Conservation (phyloP, 2,113 vertebrate genomes). For the Pithys albifrons region DNA sequence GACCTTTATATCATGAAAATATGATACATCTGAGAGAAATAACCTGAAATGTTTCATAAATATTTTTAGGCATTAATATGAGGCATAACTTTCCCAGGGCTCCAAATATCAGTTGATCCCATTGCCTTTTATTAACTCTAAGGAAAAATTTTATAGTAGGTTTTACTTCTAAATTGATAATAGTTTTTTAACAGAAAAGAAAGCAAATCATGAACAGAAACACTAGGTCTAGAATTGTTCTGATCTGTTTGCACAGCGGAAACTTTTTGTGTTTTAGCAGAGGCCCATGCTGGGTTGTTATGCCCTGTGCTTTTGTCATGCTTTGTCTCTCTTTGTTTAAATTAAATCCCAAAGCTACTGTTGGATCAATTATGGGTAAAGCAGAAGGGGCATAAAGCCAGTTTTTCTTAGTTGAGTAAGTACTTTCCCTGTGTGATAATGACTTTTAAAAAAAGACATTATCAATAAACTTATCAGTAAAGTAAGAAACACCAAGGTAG, state of each 20-base stretch:
- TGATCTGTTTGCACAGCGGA: background rate
- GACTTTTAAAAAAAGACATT: background rate
- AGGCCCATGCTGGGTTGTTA: background rate
- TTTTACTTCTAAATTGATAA: background rate
- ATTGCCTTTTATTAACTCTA: background rate
- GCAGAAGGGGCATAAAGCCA: background rate
- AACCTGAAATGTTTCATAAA: background rate
- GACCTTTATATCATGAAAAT: background rate
- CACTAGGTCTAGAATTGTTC: background rate
- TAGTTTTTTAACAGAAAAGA: background rate
- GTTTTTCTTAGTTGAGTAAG: background rate
- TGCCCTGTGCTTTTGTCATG: constrained; percentile 27
- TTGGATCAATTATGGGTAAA: background rate
- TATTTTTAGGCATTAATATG: background rate
- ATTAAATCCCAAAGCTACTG: constrained; percentile 9
- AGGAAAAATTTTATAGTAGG: background rate
- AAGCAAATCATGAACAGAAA: background rate
- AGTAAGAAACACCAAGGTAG: background rate
- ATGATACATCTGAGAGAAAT: background rate
- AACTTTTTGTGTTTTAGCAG: background rate
- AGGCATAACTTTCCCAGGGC: background rate
- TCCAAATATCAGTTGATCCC: background rate
- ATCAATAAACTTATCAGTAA: background rate
- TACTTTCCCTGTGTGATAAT: background rate
- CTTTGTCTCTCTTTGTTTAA: constrained; percentile 33